Evolutionary conservation across 1,140 invertebrate species (phyloP).

Genomic region (Maniola jurtina): DNA sequence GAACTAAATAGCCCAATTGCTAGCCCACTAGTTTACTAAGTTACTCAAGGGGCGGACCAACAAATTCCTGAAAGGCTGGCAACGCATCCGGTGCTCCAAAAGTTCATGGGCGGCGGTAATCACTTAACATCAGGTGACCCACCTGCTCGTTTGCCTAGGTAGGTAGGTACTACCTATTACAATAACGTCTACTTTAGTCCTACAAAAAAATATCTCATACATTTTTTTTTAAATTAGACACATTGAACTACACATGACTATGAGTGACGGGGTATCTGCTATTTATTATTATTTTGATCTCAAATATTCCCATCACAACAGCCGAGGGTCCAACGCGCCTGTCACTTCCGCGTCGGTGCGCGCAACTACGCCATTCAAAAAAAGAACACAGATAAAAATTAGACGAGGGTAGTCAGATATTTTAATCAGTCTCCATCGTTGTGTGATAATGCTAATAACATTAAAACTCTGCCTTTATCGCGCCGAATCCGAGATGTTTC

Average conservation of each 20-base stretch:
- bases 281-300: constrained; percentile 49
- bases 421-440: constrained; percentile 42
- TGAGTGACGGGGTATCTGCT: constrained; percentile 32
- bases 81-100: too few species aligned
- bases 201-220: neutral
- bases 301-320: constrained; percentile 43
- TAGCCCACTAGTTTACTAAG: too few species aligned
- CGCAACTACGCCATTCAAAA: constrained; percentile 30
- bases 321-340: constrained; percentile 30
- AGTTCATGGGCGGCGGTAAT: too few species aligned
- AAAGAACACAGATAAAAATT: constrained; percentile 29
- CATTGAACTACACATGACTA: constrained; percentile 19
- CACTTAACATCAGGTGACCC: neutral
- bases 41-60: too few species aligned
- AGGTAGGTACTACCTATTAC: too few species aligned
- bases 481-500: neutral
- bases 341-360: constrained; percentile 38
- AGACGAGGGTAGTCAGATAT: constrained; percentile 40
- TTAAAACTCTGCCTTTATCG: constrained; percentile 10
- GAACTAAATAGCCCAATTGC: too few species aligned
- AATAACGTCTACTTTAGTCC: too few species aligned
- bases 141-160: too few species aligned
- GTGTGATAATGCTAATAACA: constrained; percentile 31
- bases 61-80: too few species aligned
- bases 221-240: constrained; percentile 20